Evolutionary conservation across 2,113 vertebrate genomes (phyloP).

Genomic region (Polypterus senegalus): DNA sequence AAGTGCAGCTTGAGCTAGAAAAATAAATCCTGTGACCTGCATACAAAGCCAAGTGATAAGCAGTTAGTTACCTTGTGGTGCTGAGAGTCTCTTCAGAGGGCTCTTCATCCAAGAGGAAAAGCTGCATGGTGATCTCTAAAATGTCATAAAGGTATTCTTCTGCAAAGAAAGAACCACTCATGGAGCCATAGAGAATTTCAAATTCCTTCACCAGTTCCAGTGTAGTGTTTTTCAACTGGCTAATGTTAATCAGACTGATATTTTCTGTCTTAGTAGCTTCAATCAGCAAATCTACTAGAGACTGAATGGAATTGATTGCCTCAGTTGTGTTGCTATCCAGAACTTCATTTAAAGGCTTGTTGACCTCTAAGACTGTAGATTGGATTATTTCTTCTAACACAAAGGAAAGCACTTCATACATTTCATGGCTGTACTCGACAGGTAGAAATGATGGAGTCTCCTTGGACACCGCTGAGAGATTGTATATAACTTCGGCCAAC

Average conservation of each 20-base stretch:
- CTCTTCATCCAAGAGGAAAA: background rate
- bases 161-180: background rate
- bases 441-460: background rate
- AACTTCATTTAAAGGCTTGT: background rate
- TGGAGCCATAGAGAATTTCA: conserved; percentile 2
- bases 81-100: background rate
- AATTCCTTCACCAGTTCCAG: conserved; percentile 3
- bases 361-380: background rate
- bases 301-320: background rate
- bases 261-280: background rate
- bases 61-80: conserved; percentile 1
- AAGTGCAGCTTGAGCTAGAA: too few relatives aligned
- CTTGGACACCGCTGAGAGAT: conserved; percentile 2
- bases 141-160: background rate
- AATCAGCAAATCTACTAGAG: background rate
- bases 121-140: background rate
- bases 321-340: background rate
- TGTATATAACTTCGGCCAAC: background rate
- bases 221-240: conserved; percentile 3
- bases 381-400: background rate
- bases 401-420: background rate
- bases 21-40: too few relatives aligned
- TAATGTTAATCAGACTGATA: background rate
- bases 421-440: background rate
- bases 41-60: too few relatives aligned